phyloP scores from a whole-genome alignment of 1,140 invertebrate genomes.

The Argopecten irradians region DNA sequence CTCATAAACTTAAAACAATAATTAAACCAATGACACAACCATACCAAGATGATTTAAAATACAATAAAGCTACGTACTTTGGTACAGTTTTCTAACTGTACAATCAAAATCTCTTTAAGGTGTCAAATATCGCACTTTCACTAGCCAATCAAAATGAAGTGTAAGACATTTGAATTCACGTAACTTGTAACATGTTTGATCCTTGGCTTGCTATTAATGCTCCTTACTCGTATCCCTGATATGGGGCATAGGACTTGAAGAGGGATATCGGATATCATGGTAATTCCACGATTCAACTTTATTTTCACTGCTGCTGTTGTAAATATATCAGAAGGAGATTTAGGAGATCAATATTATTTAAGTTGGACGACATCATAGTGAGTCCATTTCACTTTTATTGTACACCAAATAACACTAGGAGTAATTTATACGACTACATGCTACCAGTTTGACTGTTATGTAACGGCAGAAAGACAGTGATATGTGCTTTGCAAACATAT shows the following conservation, averaged over 20 bases:
- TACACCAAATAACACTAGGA: neutral
- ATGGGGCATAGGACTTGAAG: neutral
- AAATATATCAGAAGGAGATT: neutral
- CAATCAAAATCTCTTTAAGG: neutral
- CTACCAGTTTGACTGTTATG: neutral
- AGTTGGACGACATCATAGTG: neutral
- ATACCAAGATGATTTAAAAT: constrained; percentile 10
- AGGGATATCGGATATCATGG: neutral
- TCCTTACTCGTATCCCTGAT: neutral
- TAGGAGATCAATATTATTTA: constrained; percentile 1
- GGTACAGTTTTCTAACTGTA: neutral
- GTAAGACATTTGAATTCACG: neutral
- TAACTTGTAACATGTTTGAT: constrained; percentile 10
- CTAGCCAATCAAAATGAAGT: neutral
- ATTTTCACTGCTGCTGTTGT: neutral
- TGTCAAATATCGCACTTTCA: neutral
- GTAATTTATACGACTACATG: neutral
- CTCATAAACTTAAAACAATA: neutral
- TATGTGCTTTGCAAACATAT: neutral
- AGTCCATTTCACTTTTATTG: constrained; percentile 17
- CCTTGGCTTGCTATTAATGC: neutral
- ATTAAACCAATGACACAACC: neutral
- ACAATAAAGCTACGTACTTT: neutral
- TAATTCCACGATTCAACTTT: neutral
- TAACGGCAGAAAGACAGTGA: neutral